Evolutionary conservation across 2,113 vertebrate genomes (phyloP), one percentile per base, ranked within the genome.

Genomic region (Eublepharis macularius): DNA sequence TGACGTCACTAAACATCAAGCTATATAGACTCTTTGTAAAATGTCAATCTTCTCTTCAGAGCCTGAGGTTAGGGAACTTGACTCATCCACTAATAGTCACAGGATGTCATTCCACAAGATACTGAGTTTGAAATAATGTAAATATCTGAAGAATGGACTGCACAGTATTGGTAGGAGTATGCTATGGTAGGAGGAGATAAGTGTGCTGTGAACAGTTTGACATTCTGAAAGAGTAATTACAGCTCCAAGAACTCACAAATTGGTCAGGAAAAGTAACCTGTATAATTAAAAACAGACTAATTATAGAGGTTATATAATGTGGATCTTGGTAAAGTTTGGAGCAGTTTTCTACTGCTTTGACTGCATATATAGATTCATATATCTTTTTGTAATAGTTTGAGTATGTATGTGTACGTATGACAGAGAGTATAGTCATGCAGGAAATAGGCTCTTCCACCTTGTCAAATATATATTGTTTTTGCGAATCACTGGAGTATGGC

Each of bases 231-330:
- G 66, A 2, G 80, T 83, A 89, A 82, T 83, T 83, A 82, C 26
- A 60, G 73, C 83, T 41, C 43, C 84, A 63, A 43, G 45, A 74
- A 45, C 26, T 41, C 81, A 68, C 73, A 79, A 39, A 66, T 41
- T 82, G 84, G 36, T 85, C 83, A 74, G 45, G 63, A 77, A 85
- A 75, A 60, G 63, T 49, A 72, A 86, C 76, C 70, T 76, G 65
- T 79, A 13, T 83, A 89, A 87, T 86, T 83, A 83, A 83, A 76
- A 43, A 6, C 76, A 74, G 63, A 39, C 36, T 89, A 87, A 83
- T 83, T 83, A 86, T 19, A 17, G 54, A 77, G 66, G 60, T 75
- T 77, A 66, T 74, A 54, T 80, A 81, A 77, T 81, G 13, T 66
- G 79, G 12, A 0, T 32, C 54, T 68, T 88, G 13, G 12, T 29